These are phyloP conservation scores for Eubucco bourcierii DNA, from an alignment of 2,113 vertebrate genomes.

Conservation along the genomic window DNA sequence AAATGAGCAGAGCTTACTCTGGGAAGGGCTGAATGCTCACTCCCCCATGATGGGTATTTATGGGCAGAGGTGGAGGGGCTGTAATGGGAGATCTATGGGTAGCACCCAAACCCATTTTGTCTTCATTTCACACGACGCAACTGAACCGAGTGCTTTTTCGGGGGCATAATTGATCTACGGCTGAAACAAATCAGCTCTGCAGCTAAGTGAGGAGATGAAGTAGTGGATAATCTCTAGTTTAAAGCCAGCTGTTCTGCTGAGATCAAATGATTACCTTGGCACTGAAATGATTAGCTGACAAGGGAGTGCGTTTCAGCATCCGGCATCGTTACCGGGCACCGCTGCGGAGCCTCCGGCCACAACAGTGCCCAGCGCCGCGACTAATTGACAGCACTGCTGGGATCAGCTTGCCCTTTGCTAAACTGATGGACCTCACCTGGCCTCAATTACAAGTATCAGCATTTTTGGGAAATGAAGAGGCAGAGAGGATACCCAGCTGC, in stretches of 20 bases:
- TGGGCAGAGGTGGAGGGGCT: neutral
- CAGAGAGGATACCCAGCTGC: accelerated
- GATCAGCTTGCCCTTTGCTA: constrained; percentile 29
- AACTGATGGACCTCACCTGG: constrained; percentile 41
- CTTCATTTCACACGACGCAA: neutral
- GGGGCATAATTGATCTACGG: constrained; percentile 25
- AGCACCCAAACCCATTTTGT: neutral
- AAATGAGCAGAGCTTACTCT: neutral
- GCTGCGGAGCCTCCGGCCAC: neutral
- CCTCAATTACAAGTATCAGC: constrained; percentile 40
- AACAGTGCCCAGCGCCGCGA: neutral
- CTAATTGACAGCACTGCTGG: constrained; percentile 38
- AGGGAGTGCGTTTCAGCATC: neutral
- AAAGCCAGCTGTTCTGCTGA: constrained; percentile 51
- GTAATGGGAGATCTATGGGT: neutral
- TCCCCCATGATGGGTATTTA: constrained; percentile 13
- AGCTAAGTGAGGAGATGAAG: constrained; percentile 52
- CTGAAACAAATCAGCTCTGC: constrained; percentile 32
- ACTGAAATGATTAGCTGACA: constrained; percentile 30
- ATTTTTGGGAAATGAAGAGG: neutral
- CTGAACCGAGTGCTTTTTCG: neutral
- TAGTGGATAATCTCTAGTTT: constrained; percentile 26
- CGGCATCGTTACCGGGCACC: neutral
- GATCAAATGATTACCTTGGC: constrained; percentile 46
- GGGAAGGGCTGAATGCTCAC: neutral